Conservation (phyloP, 2,888 invertebrate species). For the Sinotaia quadrata region DNA sequence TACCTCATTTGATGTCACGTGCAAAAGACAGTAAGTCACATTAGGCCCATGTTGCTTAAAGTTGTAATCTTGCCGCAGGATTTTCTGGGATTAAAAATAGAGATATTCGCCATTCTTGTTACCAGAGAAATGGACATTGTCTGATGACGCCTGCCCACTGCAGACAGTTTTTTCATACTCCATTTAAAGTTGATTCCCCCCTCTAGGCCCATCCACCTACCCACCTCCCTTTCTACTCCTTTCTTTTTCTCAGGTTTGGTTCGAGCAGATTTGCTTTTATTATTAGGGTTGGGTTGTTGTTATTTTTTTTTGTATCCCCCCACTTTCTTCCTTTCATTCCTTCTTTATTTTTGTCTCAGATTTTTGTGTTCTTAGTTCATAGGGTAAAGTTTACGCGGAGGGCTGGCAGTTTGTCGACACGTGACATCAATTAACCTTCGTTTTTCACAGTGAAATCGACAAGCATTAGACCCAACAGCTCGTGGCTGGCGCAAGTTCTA, state of each 20-base stretch:
- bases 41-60: neutral
- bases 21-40: neutral
- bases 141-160: neutral
- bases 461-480: neutral
- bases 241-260: too few relatives aligned
- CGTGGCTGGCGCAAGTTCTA: neutral
- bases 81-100: neutral
- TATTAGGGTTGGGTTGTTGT: too few relatives aligned
- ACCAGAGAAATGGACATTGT: too few relatives aligned
- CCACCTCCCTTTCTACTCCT: too few relatives aligned
- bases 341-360: too few relatives aligned
- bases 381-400: neutral
- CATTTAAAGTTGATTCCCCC: neutral
- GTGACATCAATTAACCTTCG: slow-evolving; percentile 25
- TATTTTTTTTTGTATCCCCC: too few relatives aligned
- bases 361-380: neutral
- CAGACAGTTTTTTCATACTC: too few relatives aligned
- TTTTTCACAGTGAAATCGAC: slow-evolving; percentile 2
- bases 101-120: too few relatives aligned
- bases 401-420: neutral
- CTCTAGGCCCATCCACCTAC: too few relatives aligned
- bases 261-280: too few relatives aligned
- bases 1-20: neutral
- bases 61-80: neutral
- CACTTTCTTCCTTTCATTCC: too few relatives aligned